phyloP scores from a whole-genome alignment of 2,113 vertebrate genomes.

The Cebus imitator region DNA sequence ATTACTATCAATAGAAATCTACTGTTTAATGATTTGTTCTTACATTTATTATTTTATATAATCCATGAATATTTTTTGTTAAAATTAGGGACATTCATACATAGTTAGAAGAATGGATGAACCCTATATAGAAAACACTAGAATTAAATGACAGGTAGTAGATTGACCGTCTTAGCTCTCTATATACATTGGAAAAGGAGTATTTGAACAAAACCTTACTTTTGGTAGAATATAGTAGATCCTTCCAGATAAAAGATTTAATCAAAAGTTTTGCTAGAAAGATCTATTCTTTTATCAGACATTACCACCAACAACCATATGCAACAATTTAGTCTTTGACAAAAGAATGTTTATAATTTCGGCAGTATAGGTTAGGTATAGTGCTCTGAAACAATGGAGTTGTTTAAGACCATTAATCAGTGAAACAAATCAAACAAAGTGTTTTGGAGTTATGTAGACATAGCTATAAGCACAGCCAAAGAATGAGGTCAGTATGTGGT shows the following conservation, averaged over 20 bases:
- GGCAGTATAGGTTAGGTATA: background rate
- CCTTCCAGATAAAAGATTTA: conserved; percentile 8
- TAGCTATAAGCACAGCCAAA: conserved; percentile 36
- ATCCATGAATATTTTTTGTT: background rate
- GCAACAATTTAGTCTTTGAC: conserved; percentile 46
- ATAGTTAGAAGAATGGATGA: background rate
- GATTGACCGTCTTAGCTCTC: background rate
- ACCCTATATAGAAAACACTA: background rate
- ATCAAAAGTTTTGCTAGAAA: conserved; percentile 62
- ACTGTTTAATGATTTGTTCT: background rate
- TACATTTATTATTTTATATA: background rate
- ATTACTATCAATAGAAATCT: background rate
- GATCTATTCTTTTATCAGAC: conserved; percentile 24
- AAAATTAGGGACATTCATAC: background rate
- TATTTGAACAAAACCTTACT: background rate
- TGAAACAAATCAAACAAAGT: conserved; percentile 68
- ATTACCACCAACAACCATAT: conserved; percentile 54
- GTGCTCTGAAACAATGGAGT: conserved; percentile 49
- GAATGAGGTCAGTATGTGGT: conserved; percentile 68
- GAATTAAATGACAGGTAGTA: background rate
- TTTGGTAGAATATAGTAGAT: background rate
- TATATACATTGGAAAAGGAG: background rate
- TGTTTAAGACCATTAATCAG: conserved; percentile 59
- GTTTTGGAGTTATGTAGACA: conserved; percentile 59
- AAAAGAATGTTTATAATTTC: conserved; percentile 62